Conservation (phyloP, 1,140 invertebrate species). For the Pseudobourletiella spinata region DNA sequence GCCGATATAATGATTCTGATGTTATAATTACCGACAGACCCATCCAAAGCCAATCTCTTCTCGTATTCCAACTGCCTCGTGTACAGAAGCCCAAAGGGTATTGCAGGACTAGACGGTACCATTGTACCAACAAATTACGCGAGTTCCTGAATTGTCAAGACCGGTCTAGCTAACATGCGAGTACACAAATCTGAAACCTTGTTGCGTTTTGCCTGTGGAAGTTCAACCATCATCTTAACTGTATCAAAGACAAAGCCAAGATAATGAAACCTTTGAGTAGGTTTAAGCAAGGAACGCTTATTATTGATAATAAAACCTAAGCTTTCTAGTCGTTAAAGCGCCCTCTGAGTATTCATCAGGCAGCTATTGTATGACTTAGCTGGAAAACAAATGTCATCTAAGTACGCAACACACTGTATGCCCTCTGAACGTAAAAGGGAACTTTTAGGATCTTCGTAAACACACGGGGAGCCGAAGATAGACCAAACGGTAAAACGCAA, state of each 20-base stretch:
- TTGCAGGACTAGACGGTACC: background rate
- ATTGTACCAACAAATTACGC: background rate
- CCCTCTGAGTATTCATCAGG: background rate
- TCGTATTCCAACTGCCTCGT: background rate
- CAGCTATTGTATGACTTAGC: too few species aligned
- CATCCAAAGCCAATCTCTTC: background rate
- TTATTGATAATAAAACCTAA: background rate
- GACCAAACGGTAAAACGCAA: slow-evolving; percentile 18
- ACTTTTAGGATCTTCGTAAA: too few species aligned
- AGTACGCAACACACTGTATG: background rate
- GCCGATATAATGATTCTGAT: background rate
- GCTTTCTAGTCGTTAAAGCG: background rate
- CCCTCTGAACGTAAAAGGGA: slow-evolving; percentile 3
- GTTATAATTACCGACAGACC: background rate
- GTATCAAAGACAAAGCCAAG: background rate
- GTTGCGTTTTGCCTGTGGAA: background rate
- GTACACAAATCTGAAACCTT: background rate
- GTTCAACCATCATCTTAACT: background rate
- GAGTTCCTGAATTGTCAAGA: background rate
- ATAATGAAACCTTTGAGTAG: background rate
- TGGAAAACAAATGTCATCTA: background rate
- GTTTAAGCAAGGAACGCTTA: background rate
- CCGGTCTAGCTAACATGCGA: background rate
- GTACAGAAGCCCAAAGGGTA: background rate
- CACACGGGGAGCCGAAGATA: slow-evolving; percentile 7